These are phyloP conservation scores for Uria aalge DNA, from an alignment of 2,113 vertebrate species.

Conservation along the genomic window DNA sequence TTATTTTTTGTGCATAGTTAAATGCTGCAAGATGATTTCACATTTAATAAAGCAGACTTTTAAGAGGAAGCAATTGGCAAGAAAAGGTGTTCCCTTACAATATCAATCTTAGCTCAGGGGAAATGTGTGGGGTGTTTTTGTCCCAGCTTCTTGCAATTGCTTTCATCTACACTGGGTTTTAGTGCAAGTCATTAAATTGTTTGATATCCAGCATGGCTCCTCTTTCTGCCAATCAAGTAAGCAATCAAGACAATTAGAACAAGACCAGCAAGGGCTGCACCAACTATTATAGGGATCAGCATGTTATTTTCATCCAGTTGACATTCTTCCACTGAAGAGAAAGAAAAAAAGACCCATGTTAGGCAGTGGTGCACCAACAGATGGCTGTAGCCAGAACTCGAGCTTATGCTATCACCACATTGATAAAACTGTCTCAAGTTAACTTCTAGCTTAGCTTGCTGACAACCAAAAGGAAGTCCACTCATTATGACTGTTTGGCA, in stretches of 20 bases:
- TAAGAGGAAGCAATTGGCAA: constrained; percentile 72
- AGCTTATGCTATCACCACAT: background rate
- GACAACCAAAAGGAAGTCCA: background rate
- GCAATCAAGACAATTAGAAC: constrained; percentile 93
- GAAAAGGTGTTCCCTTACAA: constrained; percentile 68
- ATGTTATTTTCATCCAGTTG: constrained; percentile 89
- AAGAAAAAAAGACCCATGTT: background rate
- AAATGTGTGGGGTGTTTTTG: background rate
- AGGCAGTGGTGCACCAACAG: background rate
- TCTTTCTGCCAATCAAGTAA: constrained; percentile 94
- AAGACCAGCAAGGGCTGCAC: constrained; percentile 91
- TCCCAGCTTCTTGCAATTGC: constrained; percentile 55
- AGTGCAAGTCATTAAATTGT: constrained; percentile 85
- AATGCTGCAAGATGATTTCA: constrained; percentile 80
- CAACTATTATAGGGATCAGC: constrained; percentile 96
- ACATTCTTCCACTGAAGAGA: constrained; percentile 87
- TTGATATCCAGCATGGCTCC: constrained; percentile 97
- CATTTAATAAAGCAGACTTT: constrained; percentile 77
- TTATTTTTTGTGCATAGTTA: constrained; percentile 79
- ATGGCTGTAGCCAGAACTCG: background rate
- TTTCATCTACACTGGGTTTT: constrained; percentile 69
- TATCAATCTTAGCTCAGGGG: constrained; percentile 35
- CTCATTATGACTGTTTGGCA: background rate
- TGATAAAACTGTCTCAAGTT: background rate
- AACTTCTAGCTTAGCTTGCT: background rate